A percentile compares a stretch with the other conserved stretches of the same genome.
These are phyloP conservation scores for Mesocricetus auratus DNA, from an alignment of 2,113 vertebrate genomes.

Conservation along the genomic window DNA sequence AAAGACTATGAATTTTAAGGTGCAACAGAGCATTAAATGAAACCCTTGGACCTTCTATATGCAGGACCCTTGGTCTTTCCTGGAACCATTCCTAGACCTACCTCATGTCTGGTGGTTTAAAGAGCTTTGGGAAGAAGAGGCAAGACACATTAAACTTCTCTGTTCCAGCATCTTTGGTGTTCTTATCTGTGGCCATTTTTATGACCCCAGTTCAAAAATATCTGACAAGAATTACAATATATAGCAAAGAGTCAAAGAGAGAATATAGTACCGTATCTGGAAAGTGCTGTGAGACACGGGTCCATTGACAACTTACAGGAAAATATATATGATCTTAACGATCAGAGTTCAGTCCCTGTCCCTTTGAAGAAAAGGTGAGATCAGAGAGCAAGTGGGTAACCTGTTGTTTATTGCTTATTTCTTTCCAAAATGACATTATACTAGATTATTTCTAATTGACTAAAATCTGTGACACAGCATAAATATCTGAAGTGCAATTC, in stretches of 20 bases:
- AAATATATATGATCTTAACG: not conserved
- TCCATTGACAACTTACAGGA: not conserved
- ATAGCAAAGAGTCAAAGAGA: not conserved
- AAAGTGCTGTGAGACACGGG: not conserved
- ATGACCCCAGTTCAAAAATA: not conserved
- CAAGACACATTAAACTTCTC: not conserved
- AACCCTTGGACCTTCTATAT: not conserved
- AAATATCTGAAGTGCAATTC: not conserved
- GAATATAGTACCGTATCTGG: not conserved
- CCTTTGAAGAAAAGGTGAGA: not conserved
- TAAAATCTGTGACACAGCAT: not conserved
- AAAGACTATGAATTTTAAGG: not conserved
- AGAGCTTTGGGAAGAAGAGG: not conserved
- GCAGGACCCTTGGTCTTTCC: not conserved
- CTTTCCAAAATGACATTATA: not conserved
- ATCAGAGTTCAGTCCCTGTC: not conserved
- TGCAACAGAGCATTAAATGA: not conserved
- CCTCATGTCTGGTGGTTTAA: not conserved
- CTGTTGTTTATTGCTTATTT: not conserved
- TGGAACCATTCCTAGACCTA: not conserved
- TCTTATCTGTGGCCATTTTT: not conserved
- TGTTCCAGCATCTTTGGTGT: not conserved
- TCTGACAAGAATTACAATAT: not conserved
- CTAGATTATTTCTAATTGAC: not conserved
- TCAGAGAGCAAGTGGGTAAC: not conserved